phyloP scores from a whole-genome alignment of 2,113 vertebrate genomes.

The Saguinus imperator region DNA sequence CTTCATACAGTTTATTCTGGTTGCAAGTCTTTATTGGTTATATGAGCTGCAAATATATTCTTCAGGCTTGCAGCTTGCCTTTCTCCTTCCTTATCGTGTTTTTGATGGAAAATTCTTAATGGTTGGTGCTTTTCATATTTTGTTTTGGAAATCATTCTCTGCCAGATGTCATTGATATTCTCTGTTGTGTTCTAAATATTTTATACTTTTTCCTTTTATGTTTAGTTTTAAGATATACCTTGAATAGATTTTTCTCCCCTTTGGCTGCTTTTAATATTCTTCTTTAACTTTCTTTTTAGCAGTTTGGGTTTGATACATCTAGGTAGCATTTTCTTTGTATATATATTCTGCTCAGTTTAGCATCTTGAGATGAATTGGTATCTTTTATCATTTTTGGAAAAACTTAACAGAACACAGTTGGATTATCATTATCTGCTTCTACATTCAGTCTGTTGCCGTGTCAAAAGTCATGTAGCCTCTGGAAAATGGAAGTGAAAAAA shows the following conservation, averaged over 20 bases:
- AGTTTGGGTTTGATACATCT: not conserved
- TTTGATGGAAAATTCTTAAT: not conserved
- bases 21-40: not conserved
- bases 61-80: not conserved
- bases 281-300: not conserved
- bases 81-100: not conserved
- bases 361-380: not conserved
- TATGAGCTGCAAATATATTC: not conserved
- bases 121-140: not conserved
- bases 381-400: not conserved
- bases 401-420: not conserved
- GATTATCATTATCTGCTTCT: not conserved
- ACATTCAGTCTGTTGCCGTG: not conserved
- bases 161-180: not conserved
- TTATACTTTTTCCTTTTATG: not conserved
- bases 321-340: not conserved
- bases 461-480: not conserved
- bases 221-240: not conserved
- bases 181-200: not conserved
- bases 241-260: not conserved
- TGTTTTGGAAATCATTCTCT: not conserved
- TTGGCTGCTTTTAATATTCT: not conserved
- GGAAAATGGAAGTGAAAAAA: not conserved
- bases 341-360: not conserved
- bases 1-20: not conserved